Base-by-base conservation (phyloP, 2,797 vertebrate genomes). In the Novumbra hubbsi region DNA sequence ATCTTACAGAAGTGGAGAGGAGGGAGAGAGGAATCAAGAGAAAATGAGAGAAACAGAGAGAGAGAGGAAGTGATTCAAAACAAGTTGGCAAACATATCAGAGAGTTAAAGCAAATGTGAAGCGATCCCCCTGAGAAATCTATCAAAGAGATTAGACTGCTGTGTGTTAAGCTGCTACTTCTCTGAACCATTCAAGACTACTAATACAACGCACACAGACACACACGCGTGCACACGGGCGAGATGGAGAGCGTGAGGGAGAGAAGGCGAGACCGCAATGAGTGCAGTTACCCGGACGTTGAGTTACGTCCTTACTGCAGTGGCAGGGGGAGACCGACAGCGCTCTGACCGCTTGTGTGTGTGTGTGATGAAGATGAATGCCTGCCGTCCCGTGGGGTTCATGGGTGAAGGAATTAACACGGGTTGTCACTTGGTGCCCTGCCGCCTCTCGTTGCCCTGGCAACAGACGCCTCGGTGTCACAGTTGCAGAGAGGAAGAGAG, bases 391-490 rank as follows among this genome's bases (percentile, higher is more conserved):
- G 87, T 87, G 92, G 88, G 92, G 91, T 93, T 93, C 91, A 92
- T 88, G 93, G 93, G 92, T 93, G 91, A 93, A 92, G 92, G 93
- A 93, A 93, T 94, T 93, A 94, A 93, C 93, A 90, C 91, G 92
- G 92, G 89, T 85, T 92, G 93, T 91, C 93, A 92, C 92, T 92
- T 90, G 48, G 88, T 89, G 88, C 92, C 92, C 90, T 89, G 91
- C 89, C 92, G 88, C 91, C 91, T 86, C 49, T 83, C 85, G 93
- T 94, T 91, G 91, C 94, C 88, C 93, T 85, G 91, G 92, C 81
- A 93, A 94, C 94, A 79, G 90, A 91, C 88, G 90, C 91, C 91
- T 91, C 87, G 88, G 88, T 88, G 88, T 87, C 92, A 92, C 91
- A 91, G 88, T 93, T 93, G 93, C 91, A 87, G 89, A 88, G 88